Base-by-base conservation (phyloP, 2,797 vertebrate genomes). In the Enoplosus armatus region DNA sequence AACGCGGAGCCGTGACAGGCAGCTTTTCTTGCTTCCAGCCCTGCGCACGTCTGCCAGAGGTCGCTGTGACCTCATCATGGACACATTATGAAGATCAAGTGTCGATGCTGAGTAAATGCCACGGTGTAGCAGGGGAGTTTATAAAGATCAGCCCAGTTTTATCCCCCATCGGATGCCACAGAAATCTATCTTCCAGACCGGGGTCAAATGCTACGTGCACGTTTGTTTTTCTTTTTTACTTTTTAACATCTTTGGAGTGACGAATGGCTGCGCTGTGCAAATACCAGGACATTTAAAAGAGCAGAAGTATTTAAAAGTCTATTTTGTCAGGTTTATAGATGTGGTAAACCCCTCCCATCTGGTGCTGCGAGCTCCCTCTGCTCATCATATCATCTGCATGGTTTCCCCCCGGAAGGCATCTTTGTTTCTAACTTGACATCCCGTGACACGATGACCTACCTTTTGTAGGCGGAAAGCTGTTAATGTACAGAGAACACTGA, bases 71-170 rank as follows among this genome's bases (percentile, higher is more conserved):
- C 88, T 88, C 87, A 90, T 92, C 81, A 81, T 50, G 48, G 77
- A 86, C 81, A 90, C 83, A 82, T 92, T 83, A 91, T 89, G 89
- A 90, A 89, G 89, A 90, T 89, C 85, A 87, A 90, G 85, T 79
- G 84, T 85, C 56, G 66, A 69, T 58, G 61, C 89, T 87, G 89
- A 86, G 93, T 81, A 92, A 94, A 94, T 92, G 92, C 82, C 89
- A 92, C 77, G 9, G 77, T 75, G 69, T 72, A 82, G 87, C 86
- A 43, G 75, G 88, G 88, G 91, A 90, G 64, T 89, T 89, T 72
- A 85, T 86, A 89, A 90, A 90, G 90, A 90, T 89, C 85, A 85
- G 84, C 72, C 80, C n/a, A n/a, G n/a, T 72, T 77, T 86, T 90
- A n/a, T n/a, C n/a, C n/a, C n/a, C 85, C 83, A 85, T 83, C 86